Evolutionary conservation across 2,113 vertebrate species (phyloP), one percentile per base, ranked within the genome.

Genomic region (Scomber colias): DNA sequence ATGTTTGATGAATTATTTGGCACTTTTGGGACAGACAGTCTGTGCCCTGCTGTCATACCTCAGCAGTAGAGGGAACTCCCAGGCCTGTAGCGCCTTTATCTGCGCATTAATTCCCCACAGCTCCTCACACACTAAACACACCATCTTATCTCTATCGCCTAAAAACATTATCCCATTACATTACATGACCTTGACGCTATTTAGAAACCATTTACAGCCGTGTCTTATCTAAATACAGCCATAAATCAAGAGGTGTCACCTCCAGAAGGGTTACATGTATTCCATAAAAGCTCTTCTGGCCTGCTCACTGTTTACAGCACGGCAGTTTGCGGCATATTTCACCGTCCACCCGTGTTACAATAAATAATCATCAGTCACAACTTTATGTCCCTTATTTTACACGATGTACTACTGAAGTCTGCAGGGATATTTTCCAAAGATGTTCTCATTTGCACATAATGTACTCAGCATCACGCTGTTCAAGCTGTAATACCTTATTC

Each of bases 221-320:
- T 91, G 93, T 94, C 95, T 97, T 98, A 97, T 97, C 97, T 97
- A 97, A 97, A 98, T 97, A 97, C 95, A 95, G 95, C 87, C 72
- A 93, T 97, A 96, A 98, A 96, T 98, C 96, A 97, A 64, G 69
- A 83, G 93, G 83, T 96, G 97, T 96, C 96, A 95, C 91, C 94
- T 85, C 86, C 94, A 90, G 95, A 94, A 85, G 93, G 95, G 93
- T 93, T 75, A 93, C 96, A 94, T 94, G 77, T 77, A 95, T 96
- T 97, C 96, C 96, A 96, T 96, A 96, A 96, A 97, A 96, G 95
- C 95, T 94, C 95, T 93, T 91, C 94, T 89, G 95, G 94, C 31
- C 92, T 87, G 92, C 87, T 89, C 91, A 84, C 91, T 97, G 97
- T 97, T 97, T 97, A 97, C 95, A 96, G 95, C 95, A 44, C 77